These are phyloP conservation scores for Pelecanoides urinatrix DNA, from an alignment of 2,113 vertebrate species.

Conservation along the genomic window DNA sequence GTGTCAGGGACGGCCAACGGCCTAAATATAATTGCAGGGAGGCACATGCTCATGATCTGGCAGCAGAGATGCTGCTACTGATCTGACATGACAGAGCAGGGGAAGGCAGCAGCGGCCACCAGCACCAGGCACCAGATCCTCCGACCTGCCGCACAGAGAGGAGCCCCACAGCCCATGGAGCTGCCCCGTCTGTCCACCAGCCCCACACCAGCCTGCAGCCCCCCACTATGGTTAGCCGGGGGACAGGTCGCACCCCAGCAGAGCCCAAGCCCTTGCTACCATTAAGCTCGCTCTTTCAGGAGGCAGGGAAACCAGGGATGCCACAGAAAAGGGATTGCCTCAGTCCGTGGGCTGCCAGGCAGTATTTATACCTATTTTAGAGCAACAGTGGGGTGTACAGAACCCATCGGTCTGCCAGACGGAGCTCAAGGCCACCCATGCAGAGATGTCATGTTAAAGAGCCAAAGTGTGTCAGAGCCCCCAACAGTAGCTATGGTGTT, in stretches of 20 bases:
- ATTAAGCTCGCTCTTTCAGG: neutral
- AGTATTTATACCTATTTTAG: neutral
- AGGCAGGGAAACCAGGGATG: neutral
- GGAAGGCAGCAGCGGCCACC: neutral
- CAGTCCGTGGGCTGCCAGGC: neutral
- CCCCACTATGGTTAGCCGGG: accelerated
- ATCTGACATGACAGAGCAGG: neutral
- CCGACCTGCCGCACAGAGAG: accelerated
- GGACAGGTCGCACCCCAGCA: neutral
- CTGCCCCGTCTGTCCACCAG: neutral
- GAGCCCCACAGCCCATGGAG: neutral
- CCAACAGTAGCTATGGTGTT: neutral
- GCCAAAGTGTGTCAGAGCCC: neutral
- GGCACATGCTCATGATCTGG: conserved; percentile 35
- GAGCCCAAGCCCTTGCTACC: neutral
- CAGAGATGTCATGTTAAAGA: neutral
- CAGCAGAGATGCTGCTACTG: conserved; percentile 50
- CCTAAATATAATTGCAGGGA: conserved; percentile 15
- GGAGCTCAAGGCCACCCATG: neutral
- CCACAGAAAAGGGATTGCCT: neutral
- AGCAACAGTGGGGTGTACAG: neutral
- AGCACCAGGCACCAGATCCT: neutral
- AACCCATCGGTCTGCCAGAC: neutral
- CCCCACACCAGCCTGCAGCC: neutral
- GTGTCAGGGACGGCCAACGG: conserved; percentile 44